A percentile compares a stretch with the other conserved stretches of the same genome.
Evolutionary conservation across 2,113 vertebrate genomes (phyloP).

Genomic region (Menura novaehollandiae): DNA sequence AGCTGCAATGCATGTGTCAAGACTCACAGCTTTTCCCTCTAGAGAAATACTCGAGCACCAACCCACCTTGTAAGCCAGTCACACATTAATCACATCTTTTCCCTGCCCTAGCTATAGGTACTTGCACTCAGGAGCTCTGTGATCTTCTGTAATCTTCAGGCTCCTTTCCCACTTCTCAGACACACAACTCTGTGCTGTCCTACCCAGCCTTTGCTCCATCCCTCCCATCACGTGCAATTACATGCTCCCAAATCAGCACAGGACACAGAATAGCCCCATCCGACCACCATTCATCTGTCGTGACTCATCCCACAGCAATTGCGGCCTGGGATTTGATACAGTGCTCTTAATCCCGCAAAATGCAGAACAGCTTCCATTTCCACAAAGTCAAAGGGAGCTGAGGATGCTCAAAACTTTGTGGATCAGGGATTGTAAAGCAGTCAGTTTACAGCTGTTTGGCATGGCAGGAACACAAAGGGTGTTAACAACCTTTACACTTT

Average conservation of each 20-base stretch:
- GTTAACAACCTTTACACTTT: not conserved
- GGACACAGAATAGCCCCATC: not conserved
- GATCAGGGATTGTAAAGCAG: not conserved
- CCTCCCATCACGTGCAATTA: not conserved
- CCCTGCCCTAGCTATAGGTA: not conserved
- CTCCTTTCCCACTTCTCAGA: not conserved
- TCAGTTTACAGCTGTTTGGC: not conserved
- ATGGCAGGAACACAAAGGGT: not conserved
- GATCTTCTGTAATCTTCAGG: not conserved
- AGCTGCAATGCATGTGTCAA: not conserved
- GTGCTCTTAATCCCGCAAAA: not conserved
- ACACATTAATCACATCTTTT: not conserved
- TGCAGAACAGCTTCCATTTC: not conserved
- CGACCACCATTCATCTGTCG: fast-evolving
- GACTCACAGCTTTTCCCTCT: conserved; percentile 14
- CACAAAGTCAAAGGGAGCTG: not conserved
- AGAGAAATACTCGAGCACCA: not conserved
- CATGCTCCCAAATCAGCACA: not conserved
- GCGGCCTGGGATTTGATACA: not conserved
- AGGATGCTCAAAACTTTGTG: not conserved
- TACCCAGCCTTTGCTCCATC: not conserved
- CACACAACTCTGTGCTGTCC: not conserved
- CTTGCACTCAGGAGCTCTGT: not conserved
- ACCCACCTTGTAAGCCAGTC: not conserved
- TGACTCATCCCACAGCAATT: not conserved